These are phyloP conservation scores for Columbina picui DNA, from an alignment of 2,113 vertebrate species.

Conservation along the genomic window DNA sequence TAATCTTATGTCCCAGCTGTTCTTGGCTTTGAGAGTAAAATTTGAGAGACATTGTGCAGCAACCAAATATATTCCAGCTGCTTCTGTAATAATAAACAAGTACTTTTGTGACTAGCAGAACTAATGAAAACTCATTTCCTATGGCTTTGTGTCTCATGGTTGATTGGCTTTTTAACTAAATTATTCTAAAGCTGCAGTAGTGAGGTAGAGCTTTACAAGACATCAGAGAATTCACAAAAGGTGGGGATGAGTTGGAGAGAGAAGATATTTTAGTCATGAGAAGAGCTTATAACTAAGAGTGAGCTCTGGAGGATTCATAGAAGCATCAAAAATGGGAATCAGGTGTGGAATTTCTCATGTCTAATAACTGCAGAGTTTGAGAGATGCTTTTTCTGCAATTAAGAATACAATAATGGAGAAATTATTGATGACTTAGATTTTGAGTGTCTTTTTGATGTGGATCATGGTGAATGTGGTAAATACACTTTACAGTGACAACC, in stretches of 20 bases:
- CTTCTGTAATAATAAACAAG: conserved; percentile 47
- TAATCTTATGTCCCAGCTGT: conserved; percentile 22
- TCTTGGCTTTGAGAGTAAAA: conserved; percentile 17
- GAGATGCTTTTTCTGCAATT: neutral
- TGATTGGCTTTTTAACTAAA: conserved; percentile 43
- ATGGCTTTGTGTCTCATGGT: conserved; percentile 18
- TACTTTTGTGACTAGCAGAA: conserved; percentile 51
- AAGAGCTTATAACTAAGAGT: neutral
- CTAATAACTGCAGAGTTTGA: neutral
- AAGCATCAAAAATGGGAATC: neutral
- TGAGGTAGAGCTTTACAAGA: neutral
- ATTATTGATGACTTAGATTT: conserved; percentile 44
- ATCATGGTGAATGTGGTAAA: conserved; percentile 1
- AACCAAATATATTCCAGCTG: conserved; percentile 38
- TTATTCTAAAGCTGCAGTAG: conserved; percentile 1
- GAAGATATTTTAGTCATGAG: neutral
- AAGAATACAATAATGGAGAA: neutral
- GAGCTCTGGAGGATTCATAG: neutral
- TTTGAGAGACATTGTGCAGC: neutral
- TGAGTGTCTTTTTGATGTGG: conserved; percentile 17
- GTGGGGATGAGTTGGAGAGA: neutral
- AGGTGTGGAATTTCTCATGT: neutral
- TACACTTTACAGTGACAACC: neutral
- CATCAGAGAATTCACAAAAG: neutral
- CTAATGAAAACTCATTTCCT: conserved; percentile 39